Evolutionary conservation across 2,888 invertebrate genomes (phyloP).

Genomic region (Panzeria rudis): DNA sequence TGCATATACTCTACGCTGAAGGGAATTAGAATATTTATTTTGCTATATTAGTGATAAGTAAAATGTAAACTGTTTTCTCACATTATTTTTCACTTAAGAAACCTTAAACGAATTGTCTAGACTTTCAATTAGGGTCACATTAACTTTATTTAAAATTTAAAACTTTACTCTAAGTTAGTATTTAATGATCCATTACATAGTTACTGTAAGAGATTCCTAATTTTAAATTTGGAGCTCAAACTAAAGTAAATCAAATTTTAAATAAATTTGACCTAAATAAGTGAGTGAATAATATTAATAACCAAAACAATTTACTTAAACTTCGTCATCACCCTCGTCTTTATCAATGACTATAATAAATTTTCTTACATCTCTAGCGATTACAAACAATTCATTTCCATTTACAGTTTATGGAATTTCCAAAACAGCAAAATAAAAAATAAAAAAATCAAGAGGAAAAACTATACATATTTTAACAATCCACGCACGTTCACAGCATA

Average conservation of each 20-base stretch:
- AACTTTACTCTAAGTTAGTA: not conserved
- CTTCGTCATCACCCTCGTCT: constrained; percentile 30
- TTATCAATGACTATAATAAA: constrained; percentile 15
- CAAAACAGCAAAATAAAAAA: constrained; percentile 25
- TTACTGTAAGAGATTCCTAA: not conserved
- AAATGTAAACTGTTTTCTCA: not conserved
- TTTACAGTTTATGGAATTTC: constrained; percentile 40
- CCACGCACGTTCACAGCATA: constrained; percentile 60
- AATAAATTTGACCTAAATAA: constrained; percentile 2
- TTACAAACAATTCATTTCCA: constrained; percentile 50
- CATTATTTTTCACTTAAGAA: not conserved
- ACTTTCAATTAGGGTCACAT: constrained; percentile 5
- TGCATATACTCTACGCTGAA: not conserved
- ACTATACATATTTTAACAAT: constrained; percentile 53
- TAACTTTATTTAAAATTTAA: not conserved
- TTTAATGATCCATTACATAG: not conserved
- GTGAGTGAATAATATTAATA: not conserved
- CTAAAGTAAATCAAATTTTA: not conserved
- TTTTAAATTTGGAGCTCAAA: not conserved
- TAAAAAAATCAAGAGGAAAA: constrained; percentile 26
- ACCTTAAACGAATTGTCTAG: constrained; percentile 1
- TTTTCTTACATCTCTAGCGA: constrained; percentile 27
- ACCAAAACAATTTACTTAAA: not conserved
- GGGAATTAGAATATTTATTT: not conserved
- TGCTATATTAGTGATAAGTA: not conserved